phyloP scores from a whole-genome alignment of 1,140 invertebrate species.

The Cardiocondyla obscurior region DNA sequence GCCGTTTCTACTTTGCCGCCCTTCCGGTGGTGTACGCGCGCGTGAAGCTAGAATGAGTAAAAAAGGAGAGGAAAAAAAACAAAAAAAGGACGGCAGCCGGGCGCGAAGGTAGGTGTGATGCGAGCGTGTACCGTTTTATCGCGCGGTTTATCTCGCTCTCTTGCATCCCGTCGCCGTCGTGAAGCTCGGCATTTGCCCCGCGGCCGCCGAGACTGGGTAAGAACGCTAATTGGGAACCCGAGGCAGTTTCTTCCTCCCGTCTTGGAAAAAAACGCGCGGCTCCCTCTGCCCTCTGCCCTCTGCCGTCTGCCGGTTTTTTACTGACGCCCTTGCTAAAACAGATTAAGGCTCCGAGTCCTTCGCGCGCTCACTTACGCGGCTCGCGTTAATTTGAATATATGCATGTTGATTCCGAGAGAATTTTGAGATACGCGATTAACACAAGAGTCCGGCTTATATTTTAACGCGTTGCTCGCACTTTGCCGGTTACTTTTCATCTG shows the following conservation, averaged over 20 bases:
- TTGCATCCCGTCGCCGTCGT: slow-evolving; percentile 58
- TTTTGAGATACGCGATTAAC: slow-evolving; percentile 54
- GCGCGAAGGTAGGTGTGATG: slow-evolving; percentile 56
- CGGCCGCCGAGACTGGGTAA: slow-evolving; percentile 62
- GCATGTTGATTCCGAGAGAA: slow-evolving; percentile 49
- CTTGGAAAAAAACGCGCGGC: slow-evolving; percentile 59
- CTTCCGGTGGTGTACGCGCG: slow-evolving; percentile 53
- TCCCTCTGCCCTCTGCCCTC: slow-evolving; percentile 48
- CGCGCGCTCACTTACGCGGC: slow-evolving; percentile 50
- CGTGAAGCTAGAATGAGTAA: slow-evolving; percentile 66
- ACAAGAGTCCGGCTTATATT: slow-evolving; percentile 27
- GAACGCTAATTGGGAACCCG: slow-evolving; percentile 78
- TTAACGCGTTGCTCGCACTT: slow-evolving; percentile 36
- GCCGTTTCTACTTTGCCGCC: slow-evolving; percentile 70
- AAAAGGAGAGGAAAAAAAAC: slow-evolving; percentile 32
- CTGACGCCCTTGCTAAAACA: slow-evolving; percentile 50
- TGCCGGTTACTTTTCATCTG: slow-evolving; percentile 2
- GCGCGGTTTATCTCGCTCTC: slow-evolving; percentile 76
- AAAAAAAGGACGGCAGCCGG: slow-evolving; percentile 52
- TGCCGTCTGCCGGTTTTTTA: slow-evolving; percentile 53
- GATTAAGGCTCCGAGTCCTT: slow-evolving; percentile 58
- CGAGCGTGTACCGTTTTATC: slow-evolving; percentile 75
- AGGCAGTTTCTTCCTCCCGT: slow-evolving; percentile 69
- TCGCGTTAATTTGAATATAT: slow-evolving; percentile 58
- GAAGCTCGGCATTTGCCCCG: slow-evolving; percentile 64